phyloP scores from a whole-genome alignment of 2,888 invertebrate species.

The Thera obeliscata region DNA sequence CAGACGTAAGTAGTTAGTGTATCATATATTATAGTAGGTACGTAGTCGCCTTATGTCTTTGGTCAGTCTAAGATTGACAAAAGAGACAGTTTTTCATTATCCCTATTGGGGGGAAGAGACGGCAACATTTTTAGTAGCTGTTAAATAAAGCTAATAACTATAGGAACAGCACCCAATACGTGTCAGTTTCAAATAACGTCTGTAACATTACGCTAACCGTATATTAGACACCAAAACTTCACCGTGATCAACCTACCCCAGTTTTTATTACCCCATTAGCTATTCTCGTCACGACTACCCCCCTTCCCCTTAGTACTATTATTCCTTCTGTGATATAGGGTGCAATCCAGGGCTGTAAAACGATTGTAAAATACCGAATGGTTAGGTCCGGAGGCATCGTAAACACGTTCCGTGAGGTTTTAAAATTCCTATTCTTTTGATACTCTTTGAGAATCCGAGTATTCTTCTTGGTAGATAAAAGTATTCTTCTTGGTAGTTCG shows the following conservation, averaged over 20 bases:
- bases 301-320: constrained; percentile 19
- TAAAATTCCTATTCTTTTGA: constrained; percentile 11
- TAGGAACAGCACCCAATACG: not conserved
- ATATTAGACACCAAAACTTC: not conserved
- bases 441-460: too few relatives aligned
- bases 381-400: constrained; percentile 16
- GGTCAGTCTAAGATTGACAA: too few relatives aligned
- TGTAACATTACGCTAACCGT: not conserved
- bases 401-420: constrained; percentile 31
- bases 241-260: constrained; percentile 14
- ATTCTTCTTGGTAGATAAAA: too few relatives aligned
- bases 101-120: too few relatives aligned
- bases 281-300: constrained; percentile 69
- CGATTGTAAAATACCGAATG: constrained; percentile 28
- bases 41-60: too few relatives aligned
- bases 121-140: not conserved
- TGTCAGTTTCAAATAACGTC: not conserved
- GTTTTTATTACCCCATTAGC: constrained; percentile 69
- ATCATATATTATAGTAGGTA: too few relatives aligned
- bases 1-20: too few relatives aligned
- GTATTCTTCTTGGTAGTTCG: too few relatives aligned
- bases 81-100: too few relatives aligned
- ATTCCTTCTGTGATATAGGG: constrained; percentile 39
- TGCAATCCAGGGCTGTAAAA: constrained; percentile 54
- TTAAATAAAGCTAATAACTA: not conserved